phyloP scores from a whole-genome alignment of 2,888 invertebrate genomes.

The Colletes collaris region DNA sequence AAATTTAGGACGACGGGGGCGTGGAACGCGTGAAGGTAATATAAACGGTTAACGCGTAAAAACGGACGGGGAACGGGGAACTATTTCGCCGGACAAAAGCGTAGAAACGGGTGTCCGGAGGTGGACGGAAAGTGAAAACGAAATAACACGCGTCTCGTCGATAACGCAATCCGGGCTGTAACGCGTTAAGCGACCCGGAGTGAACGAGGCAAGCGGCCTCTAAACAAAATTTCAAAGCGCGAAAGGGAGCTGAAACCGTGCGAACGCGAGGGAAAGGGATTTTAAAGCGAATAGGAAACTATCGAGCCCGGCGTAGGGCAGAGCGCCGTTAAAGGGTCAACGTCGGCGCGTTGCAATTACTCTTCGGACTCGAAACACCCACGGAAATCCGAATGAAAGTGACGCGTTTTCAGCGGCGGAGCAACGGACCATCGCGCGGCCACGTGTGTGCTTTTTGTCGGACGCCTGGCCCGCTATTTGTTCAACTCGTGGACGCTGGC shows the following conservation, averaged over 20 bases:
- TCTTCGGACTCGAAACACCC: slow-evolving; percentile 10
- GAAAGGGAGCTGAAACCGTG: slow-evolving; percentile 37
- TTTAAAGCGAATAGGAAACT: slow-evolving; percentile 54
- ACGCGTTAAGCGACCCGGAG: slow-evolving; percentile 49
- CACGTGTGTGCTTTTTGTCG: background rate
- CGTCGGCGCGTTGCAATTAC: slow-evolving; percentile 18
- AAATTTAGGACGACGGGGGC: too few species aligned
- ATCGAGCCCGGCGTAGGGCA: slow-evolving; percentile 36
- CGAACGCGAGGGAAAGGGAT: slow-evolving; percentile 44
- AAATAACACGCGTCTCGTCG: slow-evolving; percentile 26
- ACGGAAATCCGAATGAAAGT: slow-evolving; percentile 12
- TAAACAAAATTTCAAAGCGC: slow-evolving; percentile 39
- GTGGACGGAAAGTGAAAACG: slow-evolving; percentile 48
- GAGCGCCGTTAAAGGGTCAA: slow-evolving; percentile 35
- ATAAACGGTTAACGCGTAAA: background rate
- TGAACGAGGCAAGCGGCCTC: slow-evolving; percentile 14
- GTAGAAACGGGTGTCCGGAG: slow-evolving; percentile 11
- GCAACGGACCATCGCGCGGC: background rate
- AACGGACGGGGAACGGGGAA: background rate
- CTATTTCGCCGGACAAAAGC: slow-evolving; percentile 15
- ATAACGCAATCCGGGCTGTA: slow-evolving; percentile 38
- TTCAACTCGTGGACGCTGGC: background rate
- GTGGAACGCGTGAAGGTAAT: background rate
- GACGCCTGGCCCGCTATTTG: background rate
- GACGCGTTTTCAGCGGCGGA: background rate